These are phyloP conservation scores for Harpegnathos saltator DNA, from an alignment of 1,140 invertebrate species.

Conservation along the genomic window DNA sequence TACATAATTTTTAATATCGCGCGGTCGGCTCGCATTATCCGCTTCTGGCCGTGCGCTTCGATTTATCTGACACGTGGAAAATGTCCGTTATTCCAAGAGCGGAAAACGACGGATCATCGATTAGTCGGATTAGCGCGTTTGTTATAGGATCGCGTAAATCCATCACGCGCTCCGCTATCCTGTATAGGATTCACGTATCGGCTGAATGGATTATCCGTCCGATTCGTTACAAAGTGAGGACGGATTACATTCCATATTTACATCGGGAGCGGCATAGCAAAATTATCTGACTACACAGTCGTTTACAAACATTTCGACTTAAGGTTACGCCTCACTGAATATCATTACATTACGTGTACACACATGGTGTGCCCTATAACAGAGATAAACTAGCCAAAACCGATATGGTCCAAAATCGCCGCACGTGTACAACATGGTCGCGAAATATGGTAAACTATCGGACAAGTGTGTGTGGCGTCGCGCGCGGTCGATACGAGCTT, in stretches of 20 bases:
- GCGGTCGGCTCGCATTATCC: slow-evolving; percentile 25
- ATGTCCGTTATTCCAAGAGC: slow-evolving; percentile 53
- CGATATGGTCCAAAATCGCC: slow-evolving; percentile 11
- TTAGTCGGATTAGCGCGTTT: slow-evolving; percentile 60
- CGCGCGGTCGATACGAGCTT: not conserved
- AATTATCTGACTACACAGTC: slow-evolving; percentile 54
- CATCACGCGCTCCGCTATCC: slow-evolving; percentile 45
- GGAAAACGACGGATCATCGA: slow-evolving; percentile 56
- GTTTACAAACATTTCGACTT: slow-evolving; percentile 55
- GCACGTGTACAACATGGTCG: not conserved
- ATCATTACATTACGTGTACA: slow-evolving; percentile 35
- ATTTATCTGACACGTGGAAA: slow-evolving; percentile 52
- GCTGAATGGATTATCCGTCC: slow-evolving; percentile 57
- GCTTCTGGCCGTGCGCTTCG: slow-evolving; percentile 8
- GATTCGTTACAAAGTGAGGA: slow-evolving; percentile 47
- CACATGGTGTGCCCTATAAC: slow-evolving; percentile 6
- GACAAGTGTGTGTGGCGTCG: not conserved
- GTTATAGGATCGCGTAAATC: slow-evolving; percentile 59
- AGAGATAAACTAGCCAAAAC: slow-evolving; percentile 45
- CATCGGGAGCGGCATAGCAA: slow-evolving; percentile 41
- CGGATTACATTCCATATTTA: slow-evolving; percentile 55
- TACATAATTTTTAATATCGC: slow-evolving; percentile 54
- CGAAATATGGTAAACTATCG: slow-evolving; percentile 18
- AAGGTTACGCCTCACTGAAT: slow-evolving; percentile 29
- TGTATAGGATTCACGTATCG: slow-evolving; percentile 54